Evolutionary conservation across 2,888 invertebrate species (phyloP).

Genomic region (Phaonia tiefii): DNA sequence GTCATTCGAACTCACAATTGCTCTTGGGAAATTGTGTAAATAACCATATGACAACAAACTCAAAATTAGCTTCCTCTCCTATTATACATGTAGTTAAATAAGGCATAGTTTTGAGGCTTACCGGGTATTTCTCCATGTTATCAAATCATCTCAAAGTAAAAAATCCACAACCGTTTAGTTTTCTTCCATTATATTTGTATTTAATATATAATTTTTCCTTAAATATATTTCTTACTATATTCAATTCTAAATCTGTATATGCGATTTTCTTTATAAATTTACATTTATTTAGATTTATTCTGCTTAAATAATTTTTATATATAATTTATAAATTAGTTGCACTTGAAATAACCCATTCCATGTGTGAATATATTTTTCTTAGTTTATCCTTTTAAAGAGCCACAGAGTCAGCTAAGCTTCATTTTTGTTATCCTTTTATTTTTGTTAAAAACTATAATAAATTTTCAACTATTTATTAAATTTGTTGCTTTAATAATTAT

Average conservation of each 20-base stretch:
- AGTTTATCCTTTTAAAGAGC: slow-evolving; percentile 13
- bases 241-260: background rate
- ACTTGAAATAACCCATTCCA: background rate
- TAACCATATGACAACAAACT: no score
- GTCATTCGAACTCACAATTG: no score
- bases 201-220: slow-evolving; percentile 14
- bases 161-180: background rate
- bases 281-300: background rate
- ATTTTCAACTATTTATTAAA: slow-evolving; percentile 48
- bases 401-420: slow-evolving; percentile 49
- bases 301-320: background rate
- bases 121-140: no score
- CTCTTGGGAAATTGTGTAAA: no score
- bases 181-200: slow-evolving; percentile 28
- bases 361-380: background rate
- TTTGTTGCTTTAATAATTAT: slow-evolving; percentile 33
- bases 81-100: no score
- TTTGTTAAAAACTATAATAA: slow-evolving; percentile 29
- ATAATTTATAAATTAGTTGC: slow-evolving; percentile 4
- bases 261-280: slow-evolving; percentile 18
- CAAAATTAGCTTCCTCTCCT: no score
- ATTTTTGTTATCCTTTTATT: background rate
- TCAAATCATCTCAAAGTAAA: no score
- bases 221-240: slow-evolving; percentile 8
- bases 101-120: no score